Evolutionary conservation across 2,113 vertebrate genomes (phyloP).

Genomic region (Tichodroma muraria): DNA sequence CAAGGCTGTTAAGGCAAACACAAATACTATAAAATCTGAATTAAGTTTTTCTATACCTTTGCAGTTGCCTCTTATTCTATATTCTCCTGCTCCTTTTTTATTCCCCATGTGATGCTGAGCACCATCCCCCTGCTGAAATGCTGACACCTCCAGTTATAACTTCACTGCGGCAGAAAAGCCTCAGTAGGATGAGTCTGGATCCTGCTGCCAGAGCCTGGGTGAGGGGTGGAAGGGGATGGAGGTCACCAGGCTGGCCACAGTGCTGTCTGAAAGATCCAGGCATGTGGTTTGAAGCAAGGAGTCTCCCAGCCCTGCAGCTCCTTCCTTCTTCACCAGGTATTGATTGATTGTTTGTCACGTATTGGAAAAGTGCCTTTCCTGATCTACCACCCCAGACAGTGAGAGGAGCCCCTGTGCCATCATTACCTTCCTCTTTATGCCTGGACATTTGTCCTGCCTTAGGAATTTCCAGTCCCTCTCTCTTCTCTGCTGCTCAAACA

Average conservation of each 20-base stretch:
- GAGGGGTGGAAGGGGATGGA: not conserved
- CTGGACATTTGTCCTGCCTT: not conserved
- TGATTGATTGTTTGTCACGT: not conserved
- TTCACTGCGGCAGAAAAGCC: not conserved
- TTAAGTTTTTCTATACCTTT: not conserved
- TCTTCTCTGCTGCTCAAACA: not conserved
- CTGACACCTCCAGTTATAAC: not conserved
- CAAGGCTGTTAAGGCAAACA: not conserved
- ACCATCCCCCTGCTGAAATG: not conserved
- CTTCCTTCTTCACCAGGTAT: not conserved
- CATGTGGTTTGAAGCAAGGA: not conserved
- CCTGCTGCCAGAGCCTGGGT: not conserved
- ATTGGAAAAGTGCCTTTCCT: not conserved
- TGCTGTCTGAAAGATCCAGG: not conserved
- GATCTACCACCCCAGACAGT: rapidly evolving
- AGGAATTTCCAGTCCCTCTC: not conserved
- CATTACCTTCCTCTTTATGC: rapidly evolving
- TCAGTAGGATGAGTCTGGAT: not conserved
- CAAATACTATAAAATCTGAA: not conserved
- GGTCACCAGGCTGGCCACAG: rapidly evolving
- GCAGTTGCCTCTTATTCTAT: not conserved
- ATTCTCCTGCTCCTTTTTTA: not conserved
- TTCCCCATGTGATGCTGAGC: not conserved
- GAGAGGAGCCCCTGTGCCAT: not conserved
- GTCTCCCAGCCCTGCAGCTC: not conserved